Base-by-base conservation (phyloP, 1,140 invertebrate genomes). In the Eumeta japonica region DNA sequence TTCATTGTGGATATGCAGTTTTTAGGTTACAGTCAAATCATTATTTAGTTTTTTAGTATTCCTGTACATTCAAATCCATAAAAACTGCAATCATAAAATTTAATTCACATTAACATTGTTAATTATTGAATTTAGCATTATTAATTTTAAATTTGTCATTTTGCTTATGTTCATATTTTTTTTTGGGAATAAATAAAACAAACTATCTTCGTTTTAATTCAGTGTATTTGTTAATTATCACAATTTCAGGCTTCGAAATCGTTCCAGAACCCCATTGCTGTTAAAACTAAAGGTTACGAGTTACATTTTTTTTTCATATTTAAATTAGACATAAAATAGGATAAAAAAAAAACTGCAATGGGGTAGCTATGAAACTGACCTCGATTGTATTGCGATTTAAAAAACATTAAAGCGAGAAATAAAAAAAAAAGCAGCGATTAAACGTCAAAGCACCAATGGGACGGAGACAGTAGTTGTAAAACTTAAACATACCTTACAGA, bases 201-300 rank as follows among this genome's bases (percentile, higher is more conserved):
- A 28, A 30, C 29, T 41, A 45, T 43, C 51, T 59, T 54, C 41
- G 56, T 4, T 33, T 7, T 5, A 24, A 62, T 57, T 70, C 58
- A 73, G 65, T 73, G 62, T 72, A 72, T 67, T 70, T 70, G 63
- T 73, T 70, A 59, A 56, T 45, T 13, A 51, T 41, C 32, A 14
- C 48, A 14, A 9, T 7, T 24, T 24, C n/a, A 24, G n/a, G n/a
- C n/a, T n/a, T 24, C 51, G 65, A 62, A 67, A 63, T 58, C 43
- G 68, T 73, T 73, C 68, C 68, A 73, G 68, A 73, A 66, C 65
- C 56, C 65, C 68, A 73, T 73, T 73, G 58, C 49, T 53, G 46
- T 55, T 27, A 24, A 38, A 56, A 53, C 59, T 59, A 62, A 49
- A 45, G 46, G n/a, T 24, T 30, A 30, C 5, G 5, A 30, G 12